phyloP scores from a whole-genome alignment of 2,888 invertebrate genomes.

The Synergus gifuensis region DNA sequence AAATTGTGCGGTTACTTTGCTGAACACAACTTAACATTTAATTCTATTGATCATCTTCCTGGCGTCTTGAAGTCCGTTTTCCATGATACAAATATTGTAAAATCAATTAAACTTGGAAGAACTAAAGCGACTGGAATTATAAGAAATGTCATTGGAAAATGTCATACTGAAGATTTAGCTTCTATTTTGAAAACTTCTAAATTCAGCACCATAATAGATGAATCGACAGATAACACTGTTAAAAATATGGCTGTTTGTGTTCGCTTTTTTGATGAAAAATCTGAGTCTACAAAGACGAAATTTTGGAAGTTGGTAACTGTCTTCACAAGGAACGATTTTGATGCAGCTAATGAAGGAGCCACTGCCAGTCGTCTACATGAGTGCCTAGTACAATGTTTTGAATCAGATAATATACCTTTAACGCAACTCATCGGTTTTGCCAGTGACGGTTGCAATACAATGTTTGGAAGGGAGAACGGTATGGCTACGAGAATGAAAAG shows the following conservation, averaged over 20 bases:
- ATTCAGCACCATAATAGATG: constrained; percentile 47
- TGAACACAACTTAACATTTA: constrained; percentile 33
- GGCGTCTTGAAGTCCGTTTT: constrained; percentile 24
- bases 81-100: constrained; percentile 6
- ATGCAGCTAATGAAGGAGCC: constrained; percentile 32
- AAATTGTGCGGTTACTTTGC: constrained; percentile 34
- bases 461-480: constrained; percentile 5
- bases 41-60: constrained; percentile 17
- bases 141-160: constrained; percentile 36
- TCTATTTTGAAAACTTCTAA: constrained; percentile 36
- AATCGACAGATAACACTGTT: constrained; percentile 43
- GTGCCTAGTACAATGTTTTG: constrained; percentile 16
- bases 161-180: constrained; percentile 40
- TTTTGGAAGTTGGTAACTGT: constrained; percentile 46
- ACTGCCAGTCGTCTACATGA: constrained; percentile 39
- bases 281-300: no score
- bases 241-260: no score
- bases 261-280: no score
- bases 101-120: constrained; percentile 28
- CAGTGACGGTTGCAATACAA: not conserved
- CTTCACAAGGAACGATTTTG: constrained; percentile 49
- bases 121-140: constrained; percentile 38
- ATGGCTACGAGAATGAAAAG: not conserved
- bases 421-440: not conserved
- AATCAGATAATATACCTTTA: constrained; percentile 5